Base-by-base conservation (phyloP, 2,888 invertebrate genomes). In the Drosophila yooni region DNA sequence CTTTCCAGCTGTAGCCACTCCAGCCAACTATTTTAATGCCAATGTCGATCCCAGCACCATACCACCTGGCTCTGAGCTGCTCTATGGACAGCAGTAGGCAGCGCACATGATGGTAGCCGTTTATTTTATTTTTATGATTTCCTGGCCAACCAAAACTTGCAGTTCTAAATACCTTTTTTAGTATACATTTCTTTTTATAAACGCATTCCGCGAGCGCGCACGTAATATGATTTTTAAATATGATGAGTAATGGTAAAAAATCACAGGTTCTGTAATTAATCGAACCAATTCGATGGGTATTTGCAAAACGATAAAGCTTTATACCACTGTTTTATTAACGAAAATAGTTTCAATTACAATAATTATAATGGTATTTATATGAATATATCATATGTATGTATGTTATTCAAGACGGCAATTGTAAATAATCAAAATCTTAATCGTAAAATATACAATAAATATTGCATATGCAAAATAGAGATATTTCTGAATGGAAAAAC, bases 11-110 rank as follows among this genome's bases (percentile, higher is more conserved):
- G 76, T 81, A 38, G 73, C 83, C 46, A 78, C 90, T 79, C 95
- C 95, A 80, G 94, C 95, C 0, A 96, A 94, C 88, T 96, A 96
- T 90, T 96, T 96, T 85, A 94, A 94, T 36, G 94, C 94, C 1
- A 93, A 93, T 4, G 94, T 94, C 51, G 94, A 94, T 50, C 94
- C 94, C 15, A 92, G 92, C 70, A 90, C 91, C 70, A 94, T 94
- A 73, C 94, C 95, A 7, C 94, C 94, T 0, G 95, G 95, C 0
- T 95, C 95, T 0, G 96, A 96, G 83, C 94, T 95, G 79, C 91
- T 95, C 6, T 96, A 95, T 77, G 94, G 94, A 33, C 91, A 92
- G 64, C 93, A 93, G 56, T 93, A 91, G 79, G 21, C 21, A 36
- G 57, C 10, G 40, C 29, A 48, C n/a, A 72, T 64, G 31, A 51